phyloP scores from a whole-genome alignment of 2,113 vertebrate species.

The Semnornis frantzii region DNA sequence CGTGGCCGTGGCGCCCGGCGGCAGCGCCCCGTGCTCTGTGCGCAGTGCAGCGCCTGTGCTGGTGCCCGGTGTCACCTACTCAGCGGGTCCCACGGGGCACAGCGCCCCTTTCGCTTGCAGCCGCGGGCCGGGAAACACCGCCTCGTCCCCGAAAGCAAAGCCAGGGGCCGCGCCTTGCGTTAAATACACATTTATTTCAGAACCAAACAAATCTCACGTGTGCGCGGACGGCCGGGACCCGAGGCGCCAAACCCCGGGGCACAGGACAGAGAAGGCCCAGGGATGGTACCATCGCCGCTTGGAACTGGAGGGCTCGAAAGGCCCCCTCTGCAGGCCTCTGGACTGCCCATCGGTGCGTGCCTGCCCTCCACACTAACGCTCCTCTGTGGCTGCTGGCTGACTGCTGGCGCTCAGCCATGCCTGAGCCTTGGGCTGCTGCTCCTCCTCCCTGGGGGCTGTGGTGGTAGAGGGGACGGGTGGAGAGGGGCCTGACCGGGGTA shows the following conservation, averaged over 20 bases:
- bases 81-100: neutral
- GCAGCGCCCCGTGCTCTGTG: too few species aligned
- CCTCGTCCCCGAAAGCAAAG: neutral
- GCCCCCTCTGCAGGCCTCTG: neutral
- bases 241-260: constrained; percentile 77
- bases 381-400: neutral
- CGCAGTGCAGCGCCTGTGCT: too few species aligned
- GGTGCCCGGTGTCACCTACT: neutral
- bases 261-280: neutral
- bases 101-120: neutral
- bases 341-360: neutral
- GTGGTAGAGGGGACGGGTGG: neutral
- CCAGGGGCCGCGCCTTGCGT: constrained; percentile 63
- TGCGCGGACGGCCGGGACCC: constrained; percentile 84
- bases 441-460: neutral
- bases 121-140: rapidly evolving
- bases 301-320: neutral
- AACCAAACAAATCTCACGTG: constrained; percentile 87
- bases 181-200: constrained; percentile 93
- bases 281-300: rapidly evolving
- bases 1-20: too few species aligned
- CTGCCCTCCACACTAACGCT: neutral
- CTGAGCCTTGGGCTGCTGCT: neutral
- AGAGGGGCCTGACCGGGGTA: neutral
- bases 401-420: neutral